phyloP scores from a whole-genome alignment of 2,888 invertebrate genomes.

The Arctia plantaginis region DNA sequence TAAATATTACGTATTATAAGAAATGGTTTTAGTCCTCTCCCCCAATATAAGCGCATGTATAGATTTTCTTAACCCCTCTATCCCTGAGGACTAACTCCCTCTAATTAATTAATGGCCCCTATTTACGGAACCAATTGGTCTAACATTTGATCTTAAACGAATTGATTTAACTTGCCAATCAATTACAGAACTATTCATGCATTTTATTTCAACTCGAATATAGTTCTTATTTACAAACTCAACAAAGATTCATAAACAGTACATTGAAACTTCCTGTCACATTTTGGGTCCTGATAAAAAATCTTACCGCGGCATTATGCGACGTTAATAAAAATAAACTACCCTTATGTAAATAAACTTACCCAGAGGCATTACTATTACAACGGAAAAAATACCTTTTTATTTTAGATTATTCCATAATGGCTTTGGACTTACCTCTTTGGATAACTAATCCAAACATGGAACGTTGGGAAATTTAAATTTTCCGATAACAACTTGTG shows the following conservation, averaged over 20 bases:
- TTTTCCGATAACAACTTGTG: conserved; percentile 30
- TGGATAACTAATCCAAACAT: conserved; percentile 39
- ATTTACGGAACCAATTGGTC: background rate
- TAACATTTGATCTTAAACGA: background rate
- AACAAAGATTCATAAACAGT: background rate
- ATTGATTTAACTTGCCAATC: background rate
- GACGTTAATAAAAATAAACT: conserved; percentile 1
- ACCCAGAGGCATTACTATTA: background rate
- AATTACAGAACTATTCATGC: background rate
- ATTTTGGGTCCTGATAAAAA: background rate
- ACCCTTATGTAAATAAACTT: background rate
- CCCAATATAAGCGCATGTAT: too few relatives aligned
- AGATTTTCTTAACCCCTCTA: too few relatives aligned
- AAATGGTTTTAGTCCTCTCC: too few relatives aligned
- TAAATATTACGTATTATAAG: too few relatives aligned
- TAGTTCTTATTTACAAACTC: background rate
- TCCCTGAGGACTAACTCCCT: too few relatives aligned
- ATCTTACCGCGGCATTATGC: background rate
- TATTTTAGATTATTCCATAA: conserved; percentile 11
- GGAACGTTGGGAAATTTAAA: conserved; percentile 31
- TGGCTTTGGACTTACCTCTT: conserved; percentile 21
- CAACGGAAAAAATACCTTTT: background rate
- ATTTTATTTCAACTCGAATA: background rate
- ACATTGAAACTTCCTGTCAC: background rate
- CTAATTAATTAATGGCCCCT: too few relatives aligned